Conservation (phyloP, 2,797 vertebrate genomes). For the Cygnus olor region DNA sequence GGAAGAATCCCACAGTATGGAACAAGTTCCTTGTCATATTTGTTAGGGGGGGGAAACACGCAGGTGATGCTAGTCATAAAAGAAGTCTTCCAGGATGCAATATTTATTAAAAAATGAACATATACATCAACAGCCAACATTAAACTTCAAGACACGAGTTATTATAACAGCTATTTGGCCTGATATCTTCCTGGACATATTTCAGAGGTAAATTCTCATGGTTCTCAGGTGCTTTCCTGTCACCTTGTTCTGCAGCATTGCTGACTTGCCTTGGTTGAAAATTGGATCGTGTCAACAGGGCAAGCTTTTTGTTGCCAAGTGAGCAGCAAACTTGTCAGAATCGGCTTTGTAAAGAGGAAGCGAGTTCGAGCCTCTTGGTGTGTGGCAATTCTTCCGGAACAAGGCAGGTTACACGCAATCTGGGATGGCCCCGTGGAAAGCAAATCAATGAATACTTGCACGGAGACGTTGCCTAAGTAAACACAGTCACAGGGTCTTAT, state of each 20-base stretch:
- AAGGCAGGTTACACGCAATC: neutral
- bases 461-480: conserved; percentile 47
- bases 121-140: neutral
- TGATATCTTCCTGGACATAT: neutral
- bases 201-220: neutral
- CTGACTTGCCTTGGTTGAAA: neutral
- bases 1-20: neutral
- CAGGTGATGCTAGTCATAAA: neutral
- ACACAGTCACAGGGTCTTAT: conserved; percentile 8
- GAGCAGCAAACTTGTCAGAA: neutral
- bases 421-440: neutral
- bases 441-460: conserved; percentile 58
- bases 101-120: neutral
- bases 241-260: neutral
- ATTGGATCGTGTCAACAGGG: neutral
- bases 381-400: conserved; percentile 65
- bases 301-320: neutral
- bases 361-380: neutral
- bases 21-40: neutral
- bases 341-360: conserved; percentile 53
- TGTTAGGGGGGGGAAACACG: neutral
- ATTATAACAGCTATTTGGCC: neutral
- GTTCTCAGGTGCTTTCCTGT: accelerated
- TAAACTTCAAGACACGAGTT: neutral
- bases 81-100: neutral